Conservation (phyloP, 1,140 invertebrate genomes). For the Cephus cinctus region DNA sequence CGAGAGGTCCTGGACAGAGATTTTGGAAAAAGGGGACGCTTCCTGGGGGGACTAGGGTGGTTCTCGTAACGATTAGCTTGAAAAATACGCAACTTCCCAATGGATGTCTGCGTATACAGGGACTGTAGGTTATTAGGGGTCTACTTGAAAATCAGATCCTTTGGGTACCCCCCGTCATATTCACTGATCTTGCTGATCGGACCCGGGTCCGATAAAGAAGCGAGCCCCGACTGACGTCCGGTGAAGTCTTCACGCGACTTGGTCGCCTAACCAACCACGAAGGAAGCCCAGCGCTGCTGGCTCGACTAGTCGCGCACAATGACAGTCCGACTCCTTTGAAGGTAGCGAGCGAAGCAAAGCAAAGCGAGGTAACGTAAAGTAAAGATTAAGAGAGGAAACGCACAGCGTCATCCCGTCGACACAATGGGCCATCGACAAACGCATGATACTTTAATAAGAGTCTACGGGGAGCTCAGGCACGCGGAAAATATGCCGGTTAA, state of each 20-base stretch:
- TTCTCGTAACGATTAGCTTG: neutral
- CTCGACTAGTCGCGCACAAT: conserved; percentile 13
- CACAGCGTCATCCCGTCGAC: conserved; percentile 21
- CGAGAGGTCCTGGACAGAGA: neutral
- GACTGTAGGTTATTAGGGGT: no score
- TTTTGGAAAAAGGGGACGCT: neutral
- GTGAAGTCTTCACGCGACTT: neutral
- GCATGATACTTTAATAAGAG: conserved; percentile 21
- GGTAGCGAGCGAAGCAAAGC: conserved; percentile 18
- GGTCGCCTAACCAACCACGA: conserved; percentile 14
- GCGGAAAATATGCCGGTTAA: conserved; percentile 18
- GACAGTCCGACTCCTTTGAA: conserved; percentile 26
- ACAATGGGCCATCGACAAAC: conserved; percentile 17
- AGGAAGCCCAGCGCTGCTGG: conserved; percentile 1
- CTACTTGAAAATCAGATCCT: no score
- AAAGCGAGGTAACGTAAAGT: conserved; percentile 7
- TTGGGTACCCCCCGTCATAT: no score
- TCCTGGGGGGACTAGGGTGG: neutral
- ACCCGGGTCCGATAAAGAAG: no score
- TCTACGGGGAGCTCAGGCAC: neutral
- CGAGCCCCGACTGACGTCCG: no score
- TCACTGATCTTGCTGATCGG: no score
- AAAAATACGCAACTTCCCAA: neutral
- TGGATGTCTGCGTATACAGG: no score
- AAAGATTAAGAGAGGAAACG: neutral